Evolutionary conservation across 1,140 invertebrate genomes (phyloP).

Genomic region (Papilio aristodemus): DNA sequence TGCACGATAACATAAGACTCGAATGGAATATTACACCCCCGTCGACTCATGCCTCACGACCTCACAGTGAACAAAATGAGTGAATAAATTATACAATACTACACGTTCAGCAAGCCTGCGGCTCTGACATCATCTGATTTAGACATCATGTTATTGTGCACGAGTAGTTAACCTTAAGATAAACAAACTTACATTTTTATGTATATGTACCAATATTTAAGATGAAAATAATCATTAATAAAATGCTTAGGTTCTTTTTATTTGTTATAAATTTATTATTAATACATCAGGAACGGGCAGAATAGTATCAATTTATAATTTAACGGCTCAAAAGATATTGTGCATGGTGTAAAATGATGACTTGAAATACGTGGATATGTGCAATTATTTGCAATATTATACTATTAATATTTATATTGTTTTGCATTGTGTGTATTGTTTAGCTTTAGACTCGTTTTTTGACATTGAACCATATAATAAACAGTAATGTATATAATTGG

Average conservation of each 20-base stretch:
- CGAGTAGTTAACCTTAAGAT: constrained; percentile 3
- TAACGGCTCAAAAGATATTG: no score
- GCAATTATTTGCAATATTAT: constrained; percentile 19
- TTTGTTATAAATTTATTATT: not conserved
- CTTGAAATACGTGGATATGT: constrained; percentile 1
- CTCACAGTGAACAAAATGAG: no score
- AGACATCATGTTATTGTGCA: constrained; percentile 7
- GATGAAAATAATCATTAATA: not conserved
- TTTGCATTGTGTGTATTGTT: constrained; percentile 29
- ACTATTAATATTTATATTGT: not conserved
- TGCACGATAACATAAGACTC: not conserved
- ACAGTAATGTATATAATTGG: constrained; percentile 33
- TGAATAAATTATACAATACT: no score
- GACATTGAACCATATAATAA: constrained; percentile 29
- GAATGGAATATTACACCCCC: no score
- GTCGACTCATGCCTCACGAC: no score
- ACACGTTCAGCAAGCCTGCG: no score
- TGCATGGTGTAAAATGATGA: constrained; percentile 2
- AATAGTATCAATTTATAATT: constrained; percentile 1
- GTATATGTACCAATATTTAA: constrained; percentile 1
- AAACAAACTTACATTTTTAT: not conserved
- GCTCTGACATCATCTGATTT: not conserved
- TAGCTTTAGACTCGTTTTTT: constrained; percentile 28
- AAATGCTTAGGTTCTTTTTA: constrained; percentile 5
- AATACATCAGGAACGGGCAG: not conserved